Evolutionary conservation across 92 coral and sea anemone species (phyloP), one percentile per base, ranked within the genome.

Genomic region (Ricordea florida): DNA sequence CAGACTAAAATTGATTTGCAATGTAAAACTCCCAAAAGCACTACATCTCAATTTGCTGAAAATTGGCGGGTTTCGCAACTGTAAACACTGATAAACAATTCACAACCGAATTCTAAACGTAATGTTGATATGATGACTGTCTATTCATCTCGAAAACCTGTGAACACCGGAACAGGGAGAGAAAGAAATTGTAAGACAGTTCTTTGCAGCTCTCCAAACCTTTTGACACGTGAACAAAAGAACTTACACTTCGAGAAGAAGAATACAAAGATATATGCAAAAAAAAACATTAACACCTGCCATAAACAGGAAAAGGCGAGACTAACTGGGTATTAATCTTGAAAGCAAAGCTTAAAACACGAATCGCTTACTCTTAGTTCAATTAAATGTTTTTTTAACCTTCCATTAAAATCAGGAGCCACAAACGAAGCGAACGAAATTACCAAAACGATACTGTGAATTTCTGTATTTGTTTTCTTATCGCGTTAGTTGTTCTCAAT

Each of bases 191-290:
- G 41, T 62, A 16, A 62, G 46, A 38, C 73, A 66, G 11, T 10
- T 13, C 23, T 62, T 40, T 66, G 10, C 1, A 28, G 38, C 11
- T 8, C 53, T 30, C 31, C 18, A 28, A 29, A 45, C 44, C 38
- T 28, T 67, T 4, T 51, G 50, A 52, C 47, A 53, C 36, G 10
- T 37, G 8, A 51, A 69, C 76, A 67, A 67, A 47, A 67, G 61
- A 49, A n/a, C 50, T 34, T 32, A 41, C 13, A 45, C 38, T 46
- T 13, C 41, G 21, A 22, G 5, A 67, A 50, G 21, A n/a, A 4
- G 21, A 15, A 23, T 36, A 69, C 30, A 8, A 62, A 68, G 22
- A 22, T 68, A 51, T 35, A 50, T 68, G 47, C 49, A 50, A 69
- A 66, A 25, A 6, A 27, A 24, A 17, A 6, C 11, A 16, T 25